These are phyloP conservation scores for Monochamus alternatus DNA, from an alignment of 2,888 invertebrate genomes.

Conservation along the genomic window DNA sequence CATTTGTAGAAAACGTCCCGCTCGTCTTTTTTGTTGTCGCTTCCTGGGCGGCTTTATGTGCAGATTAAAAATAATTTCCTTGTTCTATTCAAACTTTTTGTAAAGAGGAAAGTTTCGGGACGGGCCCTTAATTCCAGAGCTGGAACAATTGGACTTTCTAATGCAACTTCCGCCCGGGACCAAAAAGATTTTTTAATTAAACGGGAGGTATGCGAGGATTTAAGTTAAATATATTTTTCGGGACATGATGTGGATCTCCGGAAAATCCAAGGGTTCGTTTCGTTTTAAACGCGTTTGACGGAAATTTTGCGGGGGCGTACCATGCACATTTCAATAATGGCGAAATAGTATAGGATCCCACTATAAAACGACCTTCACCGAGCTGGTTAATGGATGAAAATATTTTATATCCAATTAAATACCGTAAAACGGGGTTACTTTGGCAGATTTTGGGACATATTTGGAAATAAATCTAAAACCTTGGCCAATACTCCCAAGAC, in stretches of 20 bases:
- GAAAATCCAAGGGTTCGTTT: neutral
- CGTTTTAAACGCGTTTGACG: neutral
- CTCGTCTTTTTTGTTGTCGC: conserved; percentile 13
- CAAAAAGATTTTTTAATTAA: conserved; percentile 15
- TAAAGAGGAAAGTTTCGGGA: conserved; percentile 18
- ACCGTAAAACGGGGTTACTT: too few relatives aligned
- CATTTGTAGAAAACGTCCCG: neutral
- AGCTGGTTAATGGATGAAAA: too few relatives aligned
- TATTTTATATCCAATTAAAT: too few relatives aligned
- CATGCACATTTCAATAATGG: too few relatives aligned
- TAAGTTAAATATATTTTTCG: conserved; percentile 28
- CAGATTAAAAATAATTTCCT: conserved; percentile 16
- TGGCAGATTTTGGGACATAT: too few relatives aligned
- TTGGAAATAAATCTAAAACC: too few relatives aligned
- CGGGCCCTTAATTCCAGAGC: conserved; percentile 23
- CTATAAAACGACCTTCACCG: too few relatives aligned
- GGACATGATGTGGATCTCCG: conserved; percentile 5
- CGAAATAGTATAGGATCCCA: too few relatives aligned
- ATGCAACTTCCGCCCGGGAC: conserved; percentile 25
- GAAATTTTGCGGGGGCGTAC: neutral
- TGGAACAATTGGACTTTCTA: conserved; percentile 33
- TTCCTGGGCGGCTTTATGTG: neutral
- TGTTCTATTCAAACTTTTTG: conserved; percentile 18
- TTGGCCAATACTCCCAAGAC: too few relatives aligned
- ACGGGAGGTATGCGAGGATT: conserved; percentile 14